Percentiles rank a stretch among this genome's conserved stretches.
Evolutionary conservation across 2,888 invertebrate species (phyloP).

Genomic region (Eupithecia vulgata): DNA sequence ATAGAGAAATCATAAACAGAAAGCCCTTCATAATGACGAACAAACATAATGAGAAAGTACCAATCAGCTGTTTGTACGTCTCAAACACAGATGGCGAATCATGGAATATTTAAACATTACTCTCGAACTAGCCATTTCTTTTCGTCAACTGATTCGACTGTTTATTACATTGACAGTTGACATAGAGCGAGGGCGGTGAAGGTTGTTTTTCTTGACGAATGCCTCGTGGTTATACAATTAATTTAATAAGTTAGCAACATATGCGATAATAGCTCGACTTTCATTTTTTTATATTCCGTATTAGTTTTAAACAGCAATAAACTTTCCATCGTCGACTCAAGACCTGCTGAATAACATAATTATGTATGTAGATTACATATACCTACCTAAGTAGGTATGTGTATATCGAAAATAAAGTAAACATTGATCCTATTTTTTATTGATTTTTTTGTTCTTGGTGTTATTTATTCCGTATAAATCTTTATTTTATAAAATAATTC

Average conservation of each 20-base stretch:
- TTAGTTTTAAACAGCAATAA: not conserved
- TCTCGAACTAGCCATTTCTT: not conserved
- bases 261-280: constrained; percentile 9
- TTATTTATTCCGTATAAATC: no score
- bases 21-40: constrained; percentile 9
- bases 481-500: no score
- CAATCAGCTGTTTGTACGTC: not conserved
- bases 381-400: no score
- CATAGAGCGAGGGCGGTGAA: not conserved
- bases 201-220: constrained; percentile 7
- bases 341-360: not conserved
- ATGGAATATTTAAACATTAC: not conserved
- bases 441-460: no score
- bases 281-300: not conserved
- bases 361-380: no score
- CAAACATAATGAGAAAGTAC: constrained; percentile 5
- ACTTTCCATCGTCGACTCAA: not conserved
- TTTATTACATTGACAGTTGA: not conserved
- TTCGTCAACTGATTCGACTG: not conserved
- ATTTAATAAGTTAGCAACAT: constrained; percentile 29
- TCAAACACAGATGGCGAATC: not conserved
- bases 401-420: no score
- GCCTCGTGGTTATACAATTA: constrained; percentile 33
- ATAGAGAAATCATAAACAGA: constrained; percentile 11
- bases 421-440: no score